phyloP scores from a whole-genome alignment of 2,888 invertebrate species.

The Tetropium fuscum region DNA sequence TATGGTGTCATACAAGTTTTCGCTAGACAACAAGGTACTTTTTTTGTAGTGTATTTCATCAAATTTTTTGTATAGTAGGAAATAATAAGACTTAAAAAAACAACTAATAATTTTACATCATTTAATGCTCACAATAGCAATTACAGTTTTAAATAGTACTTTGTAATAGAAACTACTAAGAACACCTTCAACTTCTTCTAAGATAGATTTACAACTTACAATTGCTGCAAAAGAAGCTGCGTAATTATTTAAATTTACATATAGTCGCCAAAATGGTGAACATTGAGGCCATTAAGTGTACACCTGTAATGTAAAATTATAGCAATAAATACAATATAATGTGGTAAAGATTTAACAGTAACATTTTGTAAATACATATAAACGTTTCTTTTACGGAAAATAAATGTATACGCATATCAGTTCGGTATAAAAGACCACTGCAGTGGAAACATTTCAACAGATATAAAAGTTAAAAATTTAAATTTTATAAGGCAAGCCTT shows the following conservation, averaged over 20 bases:
- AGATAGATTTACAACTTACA: constrained; percentile 42
- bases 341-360: constrained; percentile 57
- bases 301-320: constrained; percentile 48
- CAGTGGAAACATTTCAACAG: constrained; percentile 52
- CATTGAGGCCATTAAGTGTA: constrained; percentile 49
- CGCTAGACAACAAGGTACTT: too few relatives aligned
- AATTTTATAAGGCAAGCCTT: constrained; percentile 61
- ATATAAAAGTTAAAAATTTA: constrained; percentile 61
- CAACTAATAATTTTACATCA: constrained; percentile 48
- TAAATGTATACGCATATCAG: constrained; percentile 45
- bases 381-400: constrained; percentile 50
- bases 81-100: constrained; percentile 19
- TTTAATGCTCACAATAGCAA: constrained; percentile 66
- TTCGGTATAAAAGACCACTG: constrained; percentile 47
- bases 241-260: constrained; percentile 41
- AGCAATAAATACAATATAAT: constrained; percentile 50
- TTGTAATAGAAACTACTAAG: constrained; percentile 41
- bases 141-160: constrained; percentile 56
- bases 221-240: constrained; percentile 48
- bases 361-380: constrained; percentile 59
- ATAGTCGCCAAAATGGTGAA: constrained; percentile 42
- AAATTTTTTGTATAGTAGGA: too few relatives aligned
- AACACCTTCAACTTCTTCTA: constrained; percentile 37
- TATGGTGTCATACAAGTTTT: too few relatives aligned
- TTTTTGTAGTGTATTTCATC: too few relatives aligned